These are phyloP conservation scores for Carlito syrichta DNA, from an alignment of 2,113 vertebrate species.

Conservation along the genomic window DNA sequence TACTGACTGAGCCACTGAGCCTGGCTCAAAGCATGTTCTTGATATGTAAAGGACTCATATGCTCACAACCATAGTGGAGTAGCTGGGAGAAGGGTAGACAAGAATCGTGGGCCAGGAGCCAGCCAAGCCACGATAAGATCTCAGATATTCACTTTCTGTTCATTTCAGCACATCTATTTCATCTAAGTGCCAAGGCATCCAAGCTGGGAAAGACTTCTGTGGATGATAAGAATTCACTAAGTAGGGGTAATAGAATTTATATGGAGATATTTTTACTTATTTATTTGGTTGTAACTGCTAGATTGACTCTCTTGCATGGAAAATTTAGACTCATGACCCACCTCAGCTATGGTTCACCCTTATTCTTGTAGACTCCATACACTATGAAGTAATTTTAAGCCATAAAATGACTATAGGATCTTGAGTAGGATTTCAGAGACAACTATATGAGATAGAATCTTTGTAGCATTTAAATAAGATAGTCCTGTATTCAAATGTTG, in stretches of 20 bases:
- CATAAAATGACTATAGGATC: neutral
- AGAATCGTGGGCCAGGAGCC: neutral
- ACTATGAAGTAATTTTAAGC: neutral
- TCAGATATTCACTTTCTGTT: neutral
- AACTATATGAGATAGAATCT: neutral
- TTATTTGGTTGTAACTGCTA: neutral
- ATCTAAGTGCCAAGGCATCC: neutral
- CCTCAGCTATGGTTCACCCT: neutral
- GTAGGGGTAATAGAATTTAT: neutral
- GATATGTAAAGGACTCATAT: neutral
- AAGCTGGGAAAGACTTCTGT: neutral
- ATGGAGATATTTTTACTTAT: neutral
- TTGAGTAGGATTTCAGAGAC: neutral
- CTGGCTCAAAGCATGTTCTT: too few species aligned
- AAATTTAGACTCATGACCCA: neutral
- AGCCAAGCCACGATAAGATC: neutral
- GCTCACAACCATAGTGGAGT: neutral
- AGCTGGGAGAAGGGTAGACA: neutral
- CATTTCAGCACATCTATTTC: neutral
- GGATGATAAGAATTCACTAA: neutral
- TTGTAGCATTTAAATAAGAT: neutral
- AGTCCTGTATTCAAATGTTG: neutral
- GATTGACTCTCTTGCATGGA: neutral
- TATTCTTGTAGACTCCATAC: neutral
- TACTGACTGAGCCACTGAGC: too few species aligned